These are phyloP conservation scores for Aplocera efformata DNA, from an alignment of 2,888 invertebrate genomes.

Conservation along the genomic window DNA sequence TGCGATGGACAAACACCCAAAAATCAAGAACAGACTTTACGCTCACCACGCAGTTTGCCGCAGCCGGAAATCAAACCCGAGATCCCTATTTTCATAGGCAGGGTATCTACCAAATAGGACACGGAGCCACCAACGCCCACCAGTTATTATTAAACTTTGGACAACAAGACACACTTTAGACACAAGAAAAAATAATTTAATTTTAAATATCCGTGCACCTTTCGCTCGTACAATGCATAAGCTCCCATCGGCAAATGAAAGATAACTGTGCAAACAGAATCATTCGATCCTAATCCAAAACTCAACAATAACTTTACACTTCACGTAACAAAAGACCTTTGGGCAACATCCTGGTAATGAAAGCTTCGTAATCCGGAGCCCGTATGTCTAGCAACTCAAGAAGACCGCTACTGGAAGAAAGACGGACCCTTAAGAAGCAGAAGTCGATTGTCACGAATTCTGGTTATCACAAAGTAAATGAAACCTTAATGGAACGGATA, in stretches of 20 bases:
- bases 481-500: too few relatives aligned
- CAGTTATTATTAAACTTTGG: too few relatives aligned
- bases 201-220: conserved; percentile 5
- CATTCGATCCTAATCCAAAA: conserved; percentile 50
- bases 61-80: too few relatives aligned
- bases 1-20: too few relatives aligned
- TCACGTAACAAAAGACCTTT: conserved; percentile 41
- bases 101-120: too few relatives aligned
- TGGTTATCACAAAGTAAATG: conserved; percentile 7
- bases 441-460: conserved; percentile 10
- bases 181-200: not conserved
- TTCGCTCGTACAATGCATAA: conserved; percentile 6
- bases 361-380: conserved; percentile 56
- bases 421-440: not conserved
- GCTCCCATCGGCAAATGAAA: conserved; percentile 37
- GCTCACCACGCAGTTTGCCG: too few relatives aligned
- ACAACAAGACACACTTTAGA: too few relatives aligned
- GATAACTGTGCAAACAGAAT: conserved; percentile 30
- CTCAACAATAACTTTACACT: conserved; percentile 64
- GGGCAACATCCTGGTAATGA: conserved; percentile 24
- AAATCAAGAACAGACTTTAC: too few relatives aligned
- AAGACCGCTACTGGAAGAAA: conserved; percentile 14
- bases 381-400: conserved; percentile 45
- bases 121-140: too few relatives aligned
- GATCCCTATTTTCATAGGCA: too few relatives aligned